These are phyloP conservation scores for Macheiramphus alcinus DNA, from an alignment of 2,113 vertebrate genomes.

Conservation along the genomic window DNA sequence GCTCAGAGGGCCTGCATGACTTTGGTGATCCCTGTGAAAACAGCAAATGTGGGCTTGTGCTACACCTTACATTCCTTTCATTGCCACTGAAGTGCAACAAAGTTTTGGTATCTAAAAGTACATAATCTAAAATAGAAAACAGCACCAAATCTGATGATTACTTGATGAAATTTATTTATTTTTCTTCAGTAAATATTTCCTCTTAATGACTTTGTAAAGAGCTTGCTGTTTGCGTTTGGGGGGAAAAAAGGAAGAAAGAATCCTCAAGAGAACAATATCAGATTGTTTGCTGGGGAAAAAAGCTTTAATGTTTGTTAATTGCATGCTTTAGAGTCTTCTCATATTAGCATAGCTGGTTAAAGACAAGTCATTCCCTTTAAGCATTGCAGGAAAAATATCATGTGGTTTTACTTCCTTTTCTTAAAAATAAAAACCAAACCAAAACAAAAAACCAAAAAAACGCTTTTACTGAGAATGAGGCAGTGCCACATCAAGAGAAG, in stretches of 20 bases:
- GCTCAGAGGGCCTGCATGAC: background rate
- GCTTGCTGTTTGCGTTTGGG: background rate
- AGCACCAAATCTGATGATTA: background rate
- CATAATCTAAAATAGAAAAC: background rate
- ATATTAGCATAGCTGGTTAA: background rate
- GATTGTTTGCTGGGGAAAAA: background rate
- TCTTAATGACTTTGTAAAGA: background rate
- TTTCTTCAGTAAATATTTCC: background rate
- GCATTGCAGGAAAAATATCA: background rate
- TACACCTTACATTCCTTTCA: background rate
- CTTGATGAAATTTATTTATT: background rate
- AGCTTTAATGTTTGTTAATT: slow-evolving; percentile 24
- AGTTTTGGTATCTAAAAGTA: background rate
- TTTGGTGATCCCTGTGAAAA: background rate
- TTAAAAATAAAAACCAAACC: background rate
- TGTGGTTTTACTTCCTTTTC: background rate
- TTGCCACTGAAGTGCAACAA: background rate
- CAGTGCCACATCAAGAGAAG: background rate
- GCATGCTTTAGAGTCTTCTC: background rate
- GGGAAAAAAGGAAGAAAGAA: background rate
- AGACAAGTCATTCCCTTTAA: background rate
- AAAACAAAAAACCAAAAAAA: background rate
- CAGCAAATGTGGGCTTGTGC: background rate
- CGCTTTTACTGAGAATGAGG: background rate
- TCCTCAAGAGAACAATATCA: background rate